Evolutionary conservation across 2,888 invertebrate species (phyloP).

Genomic region (Latrodectus hesperus): DNA sequence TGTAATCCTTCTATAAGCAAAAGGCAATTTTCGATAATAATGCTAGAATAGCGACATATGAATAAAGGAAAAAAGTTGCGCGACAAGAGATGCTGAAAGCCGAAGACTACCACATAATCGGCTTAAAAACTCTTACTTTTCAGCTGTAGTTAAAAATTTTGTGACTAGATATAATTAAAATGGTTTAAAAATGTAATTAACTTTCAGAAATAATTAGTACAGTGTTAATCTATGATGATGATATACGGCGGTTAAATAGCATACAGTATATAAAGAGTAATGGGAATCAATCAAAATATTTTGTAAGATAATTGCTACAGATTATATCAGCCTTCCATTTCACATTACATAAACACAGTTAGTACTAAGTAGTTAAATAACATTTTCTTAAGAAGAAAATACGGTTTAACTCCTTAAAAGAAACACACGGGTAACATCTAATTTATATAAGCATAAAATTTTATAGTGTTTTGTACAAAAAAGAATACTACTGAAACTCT

Average conservation of each 20-base stretch:
- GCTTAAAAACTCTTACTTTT: constrained; percentile 7
- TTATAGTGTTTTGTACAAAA: too few relatives aligned
- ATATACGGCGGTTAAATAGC: background rate
- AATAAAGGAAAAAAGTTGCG: constrained; percentile 9
- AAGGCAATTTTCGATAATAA: constrained; percentile 60
- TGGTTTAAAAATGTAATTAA: background rate
- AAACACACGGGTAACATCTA: too few relatives aligned
- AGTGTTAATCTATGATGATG: background rate
- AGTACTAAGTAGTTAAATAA: too few relatives aligned
- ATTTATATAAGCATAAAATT: too few relatives aligned
- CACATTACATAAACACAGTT: too few relatives aligned
- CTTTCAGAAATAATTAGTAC: constrained; percentile 1
- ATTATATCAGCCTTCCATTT: too few relatives aligned
- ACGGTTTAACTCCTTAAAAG: too few relatives aligned
- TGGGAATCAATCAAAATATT: too few relatives aligned
- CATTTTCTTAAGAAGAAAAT: too few relatives aligned
- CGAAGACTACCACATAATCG: constrained; percentile 1
- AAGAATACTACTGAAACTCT: too few relatives aligned
- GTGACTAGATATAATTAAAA: constrained; percentile 4
- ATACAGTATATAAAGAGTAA: too few relatives aligned
- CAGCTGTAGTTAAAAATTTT: background rate
- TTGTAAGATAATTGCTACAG: too few relatives aligned
- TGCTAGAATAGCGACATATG: constrained; percentile 41
- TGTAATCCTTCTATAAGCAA: constrained; percentile 33
- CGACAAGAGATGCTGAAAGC: background rate